Percentiles rank a stretch among this genome's conserved stretches.
phyloP scores from a whole-genome alignment of 2,113 vertebrate genomes.

The Panthera tigris region DNA sequence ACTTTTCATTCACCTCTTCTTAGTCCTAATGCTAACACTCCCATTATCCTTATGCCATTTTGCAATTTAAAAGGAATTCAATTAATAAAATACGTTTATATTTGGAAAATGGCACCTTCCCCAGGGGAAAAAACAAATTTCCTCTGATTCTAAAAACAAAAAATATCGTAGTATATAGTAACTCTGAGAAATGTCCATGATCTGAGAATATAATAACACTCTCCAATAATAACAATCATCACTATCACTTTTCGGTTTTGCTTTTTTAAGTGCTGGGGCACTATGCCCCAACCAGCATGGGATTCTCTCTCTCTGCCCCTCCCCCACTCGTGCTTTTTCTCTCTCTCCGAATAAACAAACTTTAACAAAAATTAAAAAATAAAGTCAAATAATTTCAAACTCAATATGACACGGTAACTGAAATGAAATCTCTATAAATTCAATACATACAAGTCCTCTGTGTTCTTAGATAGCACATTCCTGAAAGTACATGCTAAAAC shows the following conservation, averaged over 20 bases:
- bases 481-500: background rate
- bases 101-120: background rate
- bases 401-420: background rate
- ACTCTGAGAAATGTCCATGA: background rate
- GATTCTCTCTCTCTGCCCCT: no score
- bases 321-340: no score
- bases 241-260: background rate
- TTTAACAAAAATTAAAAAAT: no score
- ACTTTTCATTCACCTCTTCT: background rate
- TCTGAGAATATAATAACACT: background rate
- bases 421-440: conserved; percentile 7
- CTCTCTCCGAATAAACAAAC: no score
- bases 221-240: background rate
- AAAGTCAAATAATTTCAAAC: background rate
- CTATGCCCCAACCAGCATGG: background rate
- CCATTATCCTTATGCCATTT: background rate
- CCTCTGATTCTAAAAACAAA: conserved; percentile 27
- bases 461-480: background rate
- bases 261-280: background rate
- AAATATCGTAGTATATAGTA: background rate
- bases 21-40: background rate
- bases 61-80: background rate
- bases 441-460: background rate
- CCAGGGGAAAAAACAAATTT: background rate
- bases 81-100: background rate